These are phyloP conservation scores for Stegana nigrithorax DNA, from an alignment of 2,888 invertebrate genomes.

Conservation along the genomic window DNA sequence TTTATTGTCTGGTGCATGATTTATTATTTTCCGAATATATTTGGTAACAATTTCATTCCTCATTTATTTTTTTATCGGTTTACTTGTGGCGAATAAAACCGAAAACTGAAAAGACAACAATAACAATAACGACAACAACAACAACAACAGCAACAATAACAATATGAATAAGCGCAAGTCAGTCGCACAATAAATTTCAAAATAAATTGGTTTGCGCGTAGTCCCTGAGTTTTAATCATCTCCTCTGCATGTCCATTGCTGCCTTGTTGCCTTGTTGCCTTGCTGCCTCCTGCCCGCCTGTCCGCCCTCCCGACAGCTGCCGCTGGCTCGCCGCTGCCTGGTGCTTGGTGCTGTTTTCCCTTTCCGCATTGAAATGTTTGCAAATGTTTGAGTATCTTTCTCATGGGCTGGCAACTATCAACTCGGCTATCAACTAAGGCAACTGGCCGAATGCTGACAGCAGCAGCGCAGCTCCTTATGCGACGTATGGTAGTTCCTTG, in stretches of 20 bases:
- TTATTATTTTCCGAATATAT: constrained; percentile 41
- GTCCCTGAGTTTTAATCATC: constrained; percentile 61
- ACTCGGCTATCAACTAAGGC: constrained; percentile 6
- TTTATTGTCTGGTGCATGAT: constrained; percentile 49
- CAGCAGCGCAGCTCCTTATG: neutral
- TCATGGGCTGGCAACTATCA: neutral
- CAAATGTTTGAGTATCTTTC: neutral
- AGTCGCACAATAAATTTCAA: constrained; percentile 57
- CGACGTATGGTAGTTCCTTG: neutral
- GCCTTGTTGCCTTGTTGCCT: no score
- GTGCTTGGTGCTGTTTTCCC: neutral
- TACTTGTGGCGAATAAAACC: neutral
- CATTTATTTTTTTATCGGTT: no score
- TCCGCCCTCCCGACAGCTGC: no score
- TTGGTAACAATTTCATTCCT: constrained; percentile 62
- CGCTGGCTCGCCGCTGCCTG: neutral
- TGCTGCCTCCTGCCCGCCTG: no score
- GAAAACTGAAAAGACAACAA: neutral
- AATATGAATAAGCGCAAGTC: constrained; percentile 2
- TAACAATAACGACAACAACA: neutral
- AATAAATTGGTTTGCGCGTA: constrained; percentile 61
- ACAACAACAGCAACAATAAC: neutral
- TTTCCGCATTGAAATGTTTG: neutral
- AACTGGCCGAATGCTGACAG: neutral
- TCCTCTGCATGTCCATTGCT: no score